Base-by-base conservation (phyloP, 2,888 invertebrate genomes). In the Polydrusus cervinus region DNA sequence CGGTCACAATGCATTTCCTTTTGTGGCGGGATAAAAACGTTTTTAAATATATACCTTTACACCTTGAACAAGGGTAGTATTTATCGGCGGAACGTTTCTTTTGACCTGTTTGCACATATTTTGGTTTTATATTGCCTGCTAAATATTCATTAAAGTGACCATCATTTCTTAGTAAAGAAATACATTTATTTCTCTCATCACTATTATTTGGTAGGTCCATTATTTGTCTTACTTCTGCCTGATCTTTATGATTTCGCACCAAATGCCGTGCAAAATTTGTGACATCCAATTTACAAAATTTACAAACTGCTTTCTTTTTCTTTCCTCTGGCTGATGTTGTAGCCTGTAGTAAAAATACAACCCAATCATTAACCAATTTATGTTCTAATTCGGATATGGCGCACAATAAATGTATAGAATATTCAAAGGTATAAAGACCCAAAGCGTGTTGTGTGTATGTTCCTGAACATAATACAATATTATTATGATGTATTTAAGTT, bases 1-100 rank as follows among this genome's bases (percentile, higher is more conserved):
- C 53, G 45, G 34, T 47, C 14, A 71, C 51, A 20, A 45, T 18
- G 47, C 75, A 78, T 60, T 49, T 65, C 62, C 75, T 77, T 30
- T 43, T 25, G 57, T 77, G 74, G 13, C 78, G 61, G 11, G 65
- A 57, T 13, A 78, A 74, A 69, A 66, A 78, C 8, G 70, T 72
- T 61, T 71, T 71, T 51, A 55, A 53, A 67, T 71, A 55, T 43
- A 77, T 20, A 40, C 62, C 73, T 60, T 76, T 73, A 66, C 77
- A 78, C n/a, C 60, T 51, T 55, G 55, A 34, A 68, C 78, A 78
- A 61, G 75, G 73, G 57, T 73, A 71, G 57, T 69, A 78, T 69
- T 47, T 38, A 61, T 34, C 57, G 66, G 1, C 43, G 43, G 43
- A n/a, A 43, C 10, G 43, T n/a, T 67, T 72, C 65, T 62, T 51